Evolutionary conservation across 1,140 invertebrate genomes (phyloP).

Genomic region (Hyphantria cunea): DNA sequence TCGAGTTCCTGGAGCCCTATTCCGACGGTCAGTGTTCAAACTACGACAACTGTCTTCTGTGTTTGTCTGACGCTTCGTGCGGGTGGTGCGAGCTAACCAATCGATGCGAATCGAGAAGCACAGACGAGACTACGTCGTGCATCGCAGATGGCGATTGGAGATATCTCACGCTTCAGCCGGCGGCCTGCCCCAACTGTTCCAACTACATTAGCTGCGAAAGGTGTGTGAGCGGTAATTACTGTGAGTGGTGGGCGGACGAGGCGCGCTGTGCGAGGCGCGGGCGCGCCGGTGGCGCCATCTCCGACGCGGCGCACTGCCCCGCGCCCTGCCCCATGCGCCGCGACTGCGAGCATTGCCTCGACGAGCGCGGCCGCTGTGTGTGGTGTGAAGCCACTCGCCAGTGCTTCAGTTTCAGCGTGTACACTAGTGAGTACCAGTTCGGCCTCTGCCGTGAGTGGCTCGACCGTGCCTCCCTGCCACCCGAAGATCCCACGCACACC

Average conservation of each 20-base stretch:
- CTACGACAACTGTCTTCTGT: conserved; percentile 93
- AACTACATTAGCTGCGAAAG: conserved; percentile 93
- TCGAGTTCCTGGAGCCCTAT: conserved; percentile 95
- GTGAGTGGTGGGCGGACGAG: conserved; percentile 95
- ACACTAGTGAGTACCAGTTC: conserved; percentile 96
- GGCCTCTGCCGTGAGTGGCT: conserved; percentile 96
- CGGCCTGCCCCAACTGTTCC: conserved; percentile 92
- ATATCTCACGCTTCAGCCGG: conserved; percentile 90
- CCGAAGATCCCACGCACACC: conserved; percentile 50
- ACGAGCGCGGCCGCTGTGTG: conserved; percentile 93
- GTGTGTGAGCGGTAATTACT: conserved; percentile 87
- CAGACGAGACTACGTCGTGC: conserved; percentile 86
- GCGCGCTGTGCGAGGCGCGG: conserved; percentile 92
- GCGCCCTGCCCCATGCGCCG: conserved; percentile 88
- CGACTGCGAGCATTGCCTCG: conserved; percentile 92
- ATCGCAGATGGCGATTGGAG: conserved; percentile 85
- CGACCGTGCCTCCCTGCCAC: conserved; percentile 86
- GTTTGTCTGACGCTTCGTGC: conserved; percentile 93
- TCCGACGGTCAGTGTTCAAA: conserved; percentile 88
- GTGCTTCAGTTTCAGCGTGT: conserved; percentile 97
- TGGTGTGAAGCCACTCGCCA: conserved; percentile 96
- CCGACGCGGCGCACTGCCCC: conserved; percentile 85
- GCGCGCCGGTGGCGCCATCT: conserved; percentile 86
- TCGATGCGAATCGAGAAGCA: conserved; percentile 84
- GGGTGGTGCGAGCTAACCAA: conserved; percentile 93